Conservation (phyloP, 1,140 invertebrate genomes). For the Orius insidiosus region DNA sequence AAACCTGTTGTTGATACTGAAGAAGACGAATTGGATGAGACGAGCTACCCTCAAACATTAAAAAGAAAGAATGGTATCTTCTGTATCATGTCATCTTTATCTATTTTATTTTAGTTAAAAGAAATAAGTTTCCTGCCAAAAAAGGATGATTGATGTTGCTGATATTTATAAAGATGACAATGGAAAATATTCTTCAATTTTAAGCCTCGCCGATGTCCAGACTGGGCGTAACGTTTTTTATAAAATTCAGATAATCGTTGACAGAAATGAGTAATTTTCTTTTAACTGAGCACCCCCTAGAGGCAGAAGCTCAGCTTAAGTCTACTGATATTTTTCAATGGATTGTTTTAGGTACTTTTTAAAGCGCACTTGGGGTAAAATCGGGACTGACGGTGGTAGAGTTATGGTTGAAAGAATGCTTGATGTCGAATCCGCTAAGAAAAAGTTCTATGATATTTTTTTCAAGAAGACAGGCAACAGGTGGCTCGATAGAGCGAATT, state of each 20-base stretch:
- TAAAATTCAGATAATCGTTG: constrained; percentile 78
- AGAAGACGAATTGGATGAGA: too few species aligned
- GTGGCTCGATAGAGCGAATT: constrained; percentile 49
- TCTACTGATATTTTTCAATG: background rate
- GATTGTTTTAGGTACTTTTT: too few species aligned
- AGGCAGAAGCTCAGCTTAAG: background rate
- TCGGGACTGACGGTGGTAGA: constrained; percentile 81
- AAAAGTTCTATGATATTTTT: constrained; percentile 50
- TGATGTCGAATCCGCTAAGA: constrained; percentile 38
- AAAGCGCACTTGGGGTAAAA: constrained; percentile 82
- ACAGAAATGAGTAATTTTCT: constrained; percentile 34
- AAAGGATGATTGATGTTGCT: constrained; percentile 48
- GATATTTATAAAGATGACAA: constrained; percentile 54
- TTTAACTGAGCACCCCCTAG: too few species aligned
- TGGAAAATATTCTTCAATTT: constrained; percentile 56
- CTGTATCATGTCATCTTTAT: too few species aligned
- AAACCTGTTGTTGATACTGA: too few species aligned
- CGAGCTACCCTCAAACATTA: too few species aligned
- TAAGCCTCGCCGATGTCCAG: constrained; percentile 72
- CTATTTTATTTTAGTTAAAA: too few species aligned
- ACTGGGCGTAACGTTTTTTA: constrained; percentile 85
- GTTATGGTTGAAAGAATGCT: constrained; percentile 49
- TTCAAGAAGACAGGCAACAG: constrained; percentile 71
- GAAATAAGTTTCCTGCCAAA: too few species aligned
- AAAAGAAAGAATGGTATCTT: too few species aligned